Percentiles rank a stretch among this genome's conserved stretches.
phyloP scores from a whole-genome alignment of 2,888 invertebrate genomes.

The Pyralis farinalis region DNA sequence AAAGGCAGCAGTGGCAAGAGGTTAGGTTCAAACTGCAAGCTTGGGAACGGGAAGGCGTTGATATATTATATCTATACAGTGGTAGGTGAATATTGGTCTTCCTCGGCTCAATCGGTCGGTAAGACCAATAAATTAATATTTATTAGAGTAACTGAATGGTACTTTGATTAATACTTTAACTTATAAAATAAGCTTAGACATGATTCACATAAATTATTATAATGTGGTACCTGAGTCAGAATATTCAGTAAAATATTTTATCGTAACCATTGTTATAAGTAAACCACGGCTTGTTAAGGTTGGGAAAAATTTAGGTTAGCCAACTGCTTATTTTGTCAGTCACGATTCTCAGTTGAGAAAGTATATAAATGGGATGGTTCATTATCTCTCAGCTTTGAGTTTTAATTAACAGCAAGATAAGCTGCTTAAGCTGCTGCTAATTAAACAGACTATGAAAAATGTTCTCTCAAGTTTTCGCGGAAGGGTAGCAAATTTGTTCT shows the following conservation, averaged over 20 bases:
- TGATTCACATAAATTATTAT: no score
- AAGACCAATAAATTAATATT: no score
- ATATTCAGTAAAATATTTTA: background rate
- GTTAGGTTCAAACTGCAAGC: no score
- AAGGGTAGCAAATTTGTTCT: conserved; percentile 15
- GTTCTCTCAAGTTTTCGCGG: conserved; percentile 17
- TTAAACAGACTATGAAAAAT: conserved; percentile 26
- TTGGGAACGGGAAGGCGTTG: no score
- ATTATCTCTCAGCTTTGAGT: conserved; percentile 20
- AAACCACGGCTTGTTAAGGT: background rate
- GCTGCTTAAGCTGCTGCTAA: conserved; percentile 27
- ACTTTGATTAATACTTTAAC: no score
- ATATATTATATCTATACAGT: no score
- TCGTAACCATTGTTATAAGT: background rate
- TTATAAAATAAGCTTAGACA: no score
- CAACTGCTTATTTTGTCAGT: conserved; percentile 2
- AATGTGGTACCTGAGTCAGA: no score
- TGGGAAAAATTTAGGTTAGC: background rate
- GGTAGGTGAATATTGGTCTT: no score
- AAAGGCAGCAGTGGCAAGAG: no score
- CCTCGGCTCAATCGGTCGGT: no score
- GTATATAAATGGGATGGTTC: conserved; percentile 12
- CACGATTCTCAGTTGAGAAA: conserved; percentile 7
- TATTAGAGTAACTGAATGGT: no score
- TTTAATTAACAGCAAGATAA: conserved; percentile 24